Percentiles rank a stretch among this genome's conserved stretches.
Evolutionary conservation across 2,888 invertebrate species (phyloP).

Genomic region (Anoncus sp.): DNA sequence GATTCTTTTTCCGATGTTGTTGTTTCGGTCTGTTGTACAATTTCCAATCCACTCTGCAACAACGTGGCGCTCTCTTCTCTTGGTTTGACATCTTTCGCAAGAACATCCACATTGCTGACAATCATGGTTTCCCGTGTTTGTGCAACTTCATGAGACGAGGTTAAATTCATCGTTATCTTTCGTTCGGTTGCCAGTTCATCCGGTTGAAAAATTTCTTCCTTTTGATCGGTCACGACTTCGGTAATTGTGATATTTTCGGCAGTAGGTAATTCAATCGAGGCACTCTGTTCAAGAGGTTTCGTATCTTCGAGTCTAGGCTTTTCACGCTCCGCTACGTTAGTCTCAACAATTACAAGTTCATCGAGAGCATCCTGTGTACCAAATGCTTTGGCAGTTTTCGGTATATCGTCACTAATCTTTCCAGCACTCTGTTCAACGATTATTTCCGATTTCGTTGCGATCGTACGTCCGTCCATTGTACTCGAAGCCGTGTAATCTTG

Average conservation of each 20-base stretch:
- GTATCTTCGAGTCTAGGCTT: slow-evolving; percentile 83
- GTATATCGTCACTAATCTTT: slow-evolving; percentile 72
- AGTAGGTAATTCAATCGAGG: slow-evolving; percentile 74
- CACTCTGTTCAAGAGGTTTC: slow-evolving; percentile 76
- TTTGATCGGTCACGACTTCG: slow-evolving; percentile 75
- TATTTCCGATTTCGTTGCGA: slow-evolving; percentile 83
- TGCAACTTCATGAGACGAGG: slow-evolving; percentile 77
- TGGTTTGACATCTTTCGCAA: slow-evolving; percentile 81
- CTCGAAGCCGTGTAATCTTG: slow-evolving; percentile 77
- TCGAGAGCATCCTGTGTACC: slow-evolving; percentile 84
- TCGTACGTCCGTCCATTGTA: slow-evolving; percentile 83
- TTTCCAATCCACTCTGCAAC: slow-evolving; percentile 82
- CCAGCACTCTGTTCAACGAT: slow-evolving; percentile 78
- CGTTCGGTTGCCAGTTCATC: slow-evolving; percentile 71
- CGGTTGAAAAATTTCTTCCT: slow-evolving; percentile 72
- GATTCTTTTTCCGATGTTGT: slow-evolving; percentile 85
- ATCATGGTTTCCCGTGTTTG: slow-evolving; percentile 77
- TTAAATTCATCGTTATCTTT: slow-evolving; percentile 71
- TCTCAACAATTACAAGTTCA: slow-evolving; percentile 82
- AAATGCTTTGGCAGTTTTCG: slow-evolving; percentile 78
- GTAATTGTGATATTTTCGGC: slow-evolving; percentile 76
- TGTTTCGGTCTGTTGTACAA: slow-evolving; percentile 83
- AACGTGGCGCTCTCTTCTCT: slow-evolving; percentile 74
- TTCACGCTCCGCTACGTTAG: slow-evolving; percentile 83
- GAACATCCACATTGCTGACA: slow-evolving; percentile 71